Conservation (phyloP, 2,797 vertebrate genomes). For the Cryptoblepharus egeriae region DNA sequence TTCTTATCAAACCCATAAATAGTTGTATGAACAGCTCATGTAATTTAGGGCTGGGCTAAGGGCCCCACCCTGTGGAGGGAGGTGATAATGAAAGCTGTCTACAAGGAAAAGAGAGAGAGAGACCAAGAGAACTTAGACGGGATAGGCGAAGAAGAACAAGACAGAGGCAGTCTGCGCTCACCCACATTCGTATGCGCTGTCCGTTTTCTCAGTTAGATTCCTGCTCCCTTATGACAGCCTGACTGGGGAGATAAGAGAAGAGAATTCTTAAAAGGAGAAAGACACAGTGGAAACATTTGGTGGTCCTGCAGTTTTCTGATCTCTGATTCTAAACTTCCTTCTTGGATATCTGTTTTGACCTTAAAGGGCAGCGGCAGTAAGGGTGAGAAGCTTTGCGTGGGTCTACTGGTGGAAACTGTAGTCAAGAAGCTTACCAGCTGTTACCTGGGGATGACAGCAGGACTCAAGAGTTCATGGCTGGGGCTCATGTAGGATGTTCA, state of each 20-base stretch:
- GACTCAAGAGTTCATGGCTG: slow-evolving; percentile 56
- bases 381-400: slow-evolving; percentile 14
- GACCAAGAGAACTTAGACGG: slow-evolving; percentile 10
- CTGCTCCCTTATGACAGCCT: slow-evolving; percentile 58
- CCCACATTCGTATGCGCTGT: slow-evolving; percentile 48
- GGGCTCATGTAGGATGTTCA: background rate
- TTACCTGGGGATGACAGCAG: slow-evolving; percentile 60
- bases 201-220: slow-evolving; percentile 55
- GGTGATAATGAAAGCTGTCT: slow-evolving; percentile 46
- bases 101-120: rapidly evolving
- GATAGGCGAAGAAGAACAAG: slow-evolving; percentile 27
- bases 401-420: background rate
- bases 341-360: background rate
- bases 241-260: background rate
- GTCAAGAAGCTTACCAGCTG: background rate
- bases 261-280: background rate
- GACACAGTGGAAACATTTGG: slow-evolving; percentile 14
- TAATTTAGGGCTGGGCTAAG: slow-evolving; percentile 51
- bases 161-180: slow-evolving; percentile 24
- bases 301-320: rapidly evolving
- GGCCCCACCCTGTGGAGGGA: slow-evolving; percentile 57
- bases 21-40: slow-evolving; percentile 41
- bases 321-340: background rate
- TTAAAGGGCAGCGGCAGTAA: background rate
- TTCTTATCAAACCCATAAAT: slow-evolving; percentile 48